Evolutionary conservation across 2,888 invertebrate species (phyloP).

Genomic region (Diabrotica balteata): DNA sequence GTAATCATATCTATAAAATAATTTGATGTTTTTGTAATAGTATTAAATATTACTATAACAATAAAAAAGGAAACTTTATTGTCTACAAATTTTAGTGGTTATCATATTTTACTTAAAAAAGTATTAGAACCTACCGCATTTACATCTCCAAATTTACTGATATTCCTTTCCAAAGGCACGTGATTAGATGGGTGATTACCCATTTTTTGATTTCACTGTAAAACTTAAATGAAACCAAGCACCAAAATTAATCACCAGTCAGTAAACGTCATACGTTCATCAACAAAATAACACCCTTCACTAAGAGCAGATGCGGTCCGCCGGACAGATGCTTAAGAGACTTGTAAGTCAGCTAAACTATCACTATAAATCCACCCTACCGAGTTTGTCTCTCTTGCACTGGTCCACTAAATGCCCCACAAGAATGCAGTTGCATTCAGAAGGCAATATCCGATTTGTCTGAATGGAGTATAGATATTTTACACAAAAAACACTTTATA

Average conservation of each 20-base stretch:
- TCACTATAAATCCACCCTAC: constrained; percentile 17
- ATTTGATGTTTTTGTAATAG: too few relatives aligned
- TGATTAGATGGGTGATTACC: constrained; percentile 87
- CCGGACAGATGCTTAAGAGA: constrained; percentile 51
- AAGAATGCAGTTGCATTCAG: constrained; percentile 36
- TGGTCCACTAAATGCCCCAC: constrained; percentile 31
- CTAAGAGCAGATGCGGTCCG: constrained; percentile 51
- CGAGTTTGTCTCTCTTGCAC: constrained; percentile 21
- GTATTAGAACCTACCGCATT: constrained; percentile 54
- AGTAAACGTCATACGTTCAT: constrained; percentile 32
- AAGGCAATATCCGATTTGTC: constrained; percentile 8
- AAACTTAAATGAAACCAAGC: constrained; percentile 13
- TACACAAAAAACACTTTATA: constrained; percentile 16
- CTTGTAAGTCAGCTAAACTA: constrained; percentile 34
- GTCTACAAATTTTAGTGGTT: too few relatives aligned
- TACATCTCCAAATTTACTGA: constrained; percentile 61
- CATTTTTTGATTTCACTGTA: constrained; percentile 61
- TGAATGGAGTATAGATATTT: neutral
- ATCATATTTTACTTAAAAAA: too few relatives aligned
- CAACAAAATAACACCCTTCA: constrained; percentile 39
- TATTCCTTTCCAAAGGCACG: constrained; percentile 78
- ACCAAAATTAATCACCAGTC: constrained; percentile 29
- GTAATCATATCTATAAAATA: too few relatives aligned
- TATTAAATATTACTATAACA: too few relatives aligned
- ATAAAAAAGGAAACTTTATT: too few relatives aligned